These are phyloP conservation scores for Neuroterus valhalla DNA, from an alignment of 1,140 invertebrate genomes.

Conservation along the genomic window DNA sequence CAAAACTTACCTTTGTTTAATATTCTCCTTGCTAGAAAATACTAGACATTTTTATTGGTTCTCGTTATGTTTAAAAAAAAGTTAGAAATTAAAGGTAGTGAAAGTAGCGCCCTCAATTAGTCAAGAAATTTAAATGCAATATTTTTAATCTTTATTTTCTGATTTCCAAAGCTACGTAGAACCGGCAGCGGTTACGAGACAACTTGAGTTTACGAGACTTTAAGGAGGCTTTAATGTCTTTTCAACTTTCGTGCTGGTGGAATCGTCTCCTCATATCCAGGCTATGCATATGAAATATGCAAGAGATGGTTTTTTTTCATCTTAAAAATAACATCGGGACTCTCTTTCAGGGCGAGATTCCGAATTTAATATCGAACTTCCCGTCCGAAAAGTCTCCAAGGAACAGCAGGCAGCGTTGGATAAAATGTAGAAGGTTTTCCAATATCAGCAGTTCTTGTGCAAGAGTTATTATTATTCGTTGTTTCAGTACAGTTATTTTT, in stretches of 20 bases:
- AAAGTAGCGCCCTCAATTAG: too few relatives aligned
- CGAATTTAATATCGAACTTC: background rate
- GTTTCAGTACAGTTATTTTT: too few relatives aligned
- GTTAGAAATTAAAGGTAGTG: too few relatives aligned
- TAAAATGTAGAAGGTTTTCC: too few relatives aligned
- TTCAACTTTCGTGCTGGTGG: background rate
- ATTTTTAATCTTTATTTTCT: background rate
- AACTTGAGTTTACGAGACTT: background rate
- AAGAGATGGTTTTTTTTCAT: background rate
- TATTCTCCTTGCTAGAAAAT: too few relatives aligned
- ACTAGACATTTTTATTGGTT: too few relatives aligned
- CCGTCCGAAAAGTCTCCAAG: background rate
- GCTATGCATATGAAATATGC: slow-evolving; percentile 1
- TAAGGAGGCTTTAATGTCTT: background rate
- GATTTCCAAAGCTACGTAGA: background rate
- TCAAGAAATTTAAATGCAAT: background rate
- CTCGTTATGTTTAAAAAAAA: too few relatives aligned
- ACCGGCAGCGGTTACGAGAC: background rate
- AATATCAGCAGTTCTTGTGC: too few relatives aligned
- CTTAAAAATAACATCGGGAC: background rate
- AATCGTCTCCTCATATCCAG: background rate
- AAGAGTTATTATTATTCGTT: too few relatives aligned
- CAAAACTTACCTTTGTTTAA: too few relatives aligned
- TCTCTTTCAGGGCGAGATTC: background rate
- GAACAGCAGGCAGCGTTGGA: too few relatives aligned